Conservation (phyloP, 2,797 vertebrate species). For the Rachycentron canadum region DNA sequence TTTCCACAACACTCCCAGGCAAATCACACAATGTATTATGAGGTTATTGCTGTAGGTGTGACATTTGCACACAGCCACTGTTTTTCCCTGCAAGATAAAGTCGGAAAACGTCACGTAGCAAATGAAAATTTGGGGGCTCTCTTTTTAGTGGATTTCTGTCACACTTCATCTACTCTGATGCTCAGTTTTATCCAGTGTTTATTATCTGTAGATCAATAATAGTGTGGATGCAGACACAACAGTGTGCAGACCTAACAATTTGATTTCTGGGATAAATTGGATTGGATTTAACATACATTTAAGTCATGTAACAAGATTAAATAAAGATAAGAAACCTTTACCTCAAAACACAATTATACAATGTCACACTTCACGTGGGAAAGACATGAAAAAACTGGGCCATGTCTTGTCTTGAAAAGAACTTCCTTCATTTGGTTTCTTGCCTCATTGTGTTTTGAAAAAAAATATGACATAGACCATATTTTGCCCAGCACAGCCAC, state of each 20-base stretch:
- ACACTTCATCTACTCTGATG: neutral
- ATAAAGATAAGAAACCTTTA: constrained; percentile 9
- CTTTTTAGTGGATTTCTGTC: neutral
- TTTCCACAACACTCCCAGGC: constrained; percentile 6
- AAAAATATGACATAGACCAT: constrained; percentile 18
- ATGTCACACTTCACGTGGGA: constrained; percentile 22
- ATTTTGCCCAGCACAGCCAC: neutral
- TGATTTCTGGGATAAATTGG: neutral
- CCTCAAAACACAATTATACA: neutral
- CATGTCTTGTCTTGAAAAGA: neutral
- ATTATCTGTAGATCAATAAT: neutral
- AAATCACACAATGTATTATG: neutral
- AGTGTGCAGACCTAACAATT: too few relatives aligned
- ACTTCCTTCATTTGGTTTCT: neutral
- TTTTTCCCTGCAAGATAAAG: neutral
- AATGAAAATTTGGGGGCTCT: neutral
- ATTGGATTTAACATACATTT: too few relatives aligned
- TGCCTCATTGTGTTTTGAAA: constrained; percentile 12
- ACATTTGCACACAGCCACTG: neutral
- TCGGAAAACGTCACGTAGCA: neutral
- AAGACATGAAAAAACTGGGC: constrained; percentile 6
- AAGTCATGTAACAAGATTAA: neutral
- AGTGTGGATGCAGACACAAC: neutral
- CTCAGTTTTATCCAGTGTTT: neutral
- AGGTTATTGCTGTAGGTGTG: neutral